Conservation (phyloP, 1,140 invertebrate species). For the Notospermus geniculatus region DNA sequence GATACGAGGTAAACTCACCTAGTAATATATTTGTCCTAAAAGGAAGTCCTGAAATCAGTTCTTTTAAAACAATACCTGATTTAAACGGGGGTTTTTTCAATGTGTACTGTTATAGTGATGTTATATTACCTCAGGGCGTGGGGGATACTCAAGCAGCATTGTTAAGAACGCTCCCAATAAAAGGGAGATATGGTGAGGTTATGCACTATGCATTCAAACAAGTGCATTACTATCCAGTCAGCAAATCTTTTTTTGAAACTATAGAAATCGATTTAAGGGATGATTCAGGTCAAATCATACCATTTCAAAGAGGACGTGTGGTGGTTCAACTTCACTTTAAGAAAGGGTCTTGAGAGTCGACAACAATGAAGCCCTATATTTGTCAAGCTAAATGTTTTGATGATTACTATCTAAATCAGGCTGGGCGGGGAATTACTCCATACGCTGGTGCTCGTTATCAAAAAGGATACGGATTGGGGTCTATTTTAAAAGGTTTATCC, state of each 20-base stretch:
- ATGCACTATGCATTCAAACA: not conserved
- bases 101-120: not conserved
- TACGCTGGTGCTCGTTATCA: not conserved
- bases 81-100: not conserved
- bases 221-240: not conserved
- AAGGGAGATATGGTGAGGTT: not conserved
- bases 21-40: too few species aligned
- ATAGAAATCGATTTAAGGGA: conserved; percentile 2
- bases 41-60: too few species aligned
- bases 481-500: not conserved
- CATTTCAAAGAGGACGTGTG: not conserved
- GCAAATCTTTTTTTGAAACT: not conserved
- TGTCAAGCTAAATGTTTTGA: not conserved
- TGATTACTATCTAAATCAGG: conserved; percentile 3
- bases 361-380: not conserved
- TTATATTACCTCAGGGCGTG: not conserved
- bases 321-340: not conserved
- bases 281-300: not conserved
- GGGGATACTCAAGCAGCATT: not conserved
- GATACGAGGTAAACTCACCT: too few species aligned
- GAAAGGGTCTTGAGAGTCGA: not conserved
- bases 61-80: not conserved
- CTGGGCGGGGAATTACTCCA: not conserved
- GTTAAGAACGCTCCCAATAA: not conserved
- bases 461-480: not conserved